Conservation (phyloP, 2,888 invertebrate species). For the Elysia crispata region DNA sequence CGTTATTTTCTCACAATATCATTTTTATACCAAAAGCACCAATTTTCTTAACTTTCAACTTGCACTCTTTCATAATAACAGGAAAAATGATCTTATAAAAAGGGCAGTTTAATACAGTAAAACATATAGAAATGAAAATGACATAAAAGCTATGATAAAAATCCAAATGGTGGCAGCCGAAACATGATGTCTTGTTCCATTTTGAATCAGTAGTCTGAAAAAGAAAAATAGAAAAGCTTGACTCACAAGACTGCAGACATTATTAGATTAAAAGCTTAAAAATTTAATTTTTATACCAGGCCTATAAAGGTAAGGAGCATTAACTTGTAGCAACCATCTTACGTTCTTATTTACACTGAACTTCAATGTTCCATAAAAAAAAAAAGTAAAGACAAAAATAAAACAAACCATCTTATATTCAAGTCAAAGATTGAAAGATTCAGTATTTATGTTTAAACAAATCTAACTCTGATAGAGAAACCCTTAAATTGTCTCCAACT, state of each 20-base stretch:
- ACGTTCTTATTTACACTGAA: neutral
- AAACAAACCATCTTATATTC: too few relatives aligned
- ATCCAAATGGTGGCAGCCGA: constrained; percentile 14
- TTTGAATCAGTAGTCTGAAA: constrained; percentile 36
- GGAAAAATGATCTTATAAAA: constrained; percentile 17
- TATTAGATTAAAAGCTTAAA: neutral
- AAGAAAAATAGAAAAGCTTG: neutral
- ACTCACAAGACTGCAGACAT: too few relatives aligned
- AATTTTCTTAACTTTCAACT: too few relatives aligned
- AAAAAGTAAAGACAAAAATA: too few relatives aligned
- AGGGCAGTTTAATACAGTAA: constrained; percentile 49
- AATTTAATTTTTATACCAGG: neutral
- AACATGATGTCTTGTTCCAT: constrained; percentile 10
- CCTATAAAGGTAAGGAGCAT: neutral
- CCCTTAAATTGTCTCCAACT: neutral
- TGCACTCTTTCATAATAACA: neutral
- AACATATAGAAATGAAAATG: constrained; percentile 49
- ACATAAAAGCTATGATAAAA: constrained; percentile 46
- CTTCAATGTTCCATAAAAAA: neutral
- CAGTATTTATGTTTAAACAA: too few relatives aligned
- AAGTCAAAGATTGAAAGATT: too few relatives aligned
- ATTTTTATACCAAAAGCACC: too few relatives aligned
- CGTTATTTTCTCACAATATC: too few relatives aligned
- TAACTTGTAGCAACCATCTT: neutral
- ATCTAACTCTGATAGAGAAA: neutral